A percentile compares a stretch with the other conserved stretches of the same genome.
phyloP scores from a whole-genome alignment of 2,797 vertebrate species.

The Neosilurus hyrtlii region DNA sequence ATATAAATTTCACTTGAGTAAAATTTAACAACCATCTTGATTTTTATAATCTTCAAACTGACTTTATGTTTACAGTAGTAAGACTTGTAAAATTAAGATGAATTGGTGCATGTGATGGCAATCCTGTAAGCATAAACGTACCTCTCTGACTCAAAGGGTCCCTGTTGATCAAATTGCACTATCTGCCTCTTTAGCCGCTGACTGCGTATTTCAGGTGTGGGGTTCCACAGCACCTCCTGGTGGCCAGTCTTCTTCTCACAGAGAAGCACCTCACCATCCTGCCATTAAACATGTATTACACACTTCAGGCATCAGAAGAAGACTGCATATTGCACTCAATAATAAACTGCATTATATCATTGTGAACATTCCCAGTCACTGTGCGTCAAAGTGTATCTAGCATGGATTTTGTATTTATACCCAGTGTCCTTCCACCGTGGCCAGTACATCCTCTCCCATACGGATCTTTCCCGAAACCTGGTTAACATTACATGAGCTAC shows the following conservation, averaged over 20 bases:
- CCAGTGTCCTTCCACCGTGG: slow-evolving; percentile 89
- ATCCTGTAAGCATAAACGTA: slow-evolving; percentile 55
- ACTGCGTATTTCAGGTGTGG: slow-evolving; percentile 77
- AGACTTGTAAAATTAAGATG: not conserved
- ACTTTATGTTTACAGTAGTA: not conserved
- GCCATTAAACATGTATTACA: slow-evolving; percentile 34
- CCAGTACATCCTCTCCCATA: slow-evolving; percentile 81
- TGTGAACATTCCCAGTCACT: not conserved
- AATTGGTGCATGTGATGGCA: not conserved
- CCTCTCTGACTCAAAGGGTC: slow-evolving; percentile 89
- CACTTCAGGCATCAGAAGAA: not conserved
- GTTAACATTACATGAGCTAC: slow-evolving; percentile 83
- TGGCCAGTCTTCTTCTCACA: slow-evolving; percentile 76
- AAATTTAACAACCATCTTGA: not conserved
- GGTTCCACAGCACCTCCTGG: slow-evolving; percentile 84
- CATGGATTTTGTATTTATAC: slow-evolving; percentile 65
- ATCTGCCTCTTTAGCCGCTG: slow-evolving; percentile 85
- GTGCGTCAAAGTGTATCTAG: not conserved
- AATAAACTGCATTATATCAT: not conserved
- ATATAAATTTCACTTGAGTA: not conserved
- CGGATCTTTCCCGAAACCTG: slow-evolving; percentile 90
- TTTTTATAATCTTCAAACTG: not conserved
- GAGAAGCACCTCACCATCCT: slow-evolving; percentile 92
- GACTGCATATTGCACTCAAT: not conserved
- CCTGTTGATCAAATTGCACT: slow-evolving; percentile 86